These are phyloP conservation scores for Hydrocynus forskahlii DNA, from an alignment of 2,797 vertebrate species.

Conservation along the genomic window DNA sequence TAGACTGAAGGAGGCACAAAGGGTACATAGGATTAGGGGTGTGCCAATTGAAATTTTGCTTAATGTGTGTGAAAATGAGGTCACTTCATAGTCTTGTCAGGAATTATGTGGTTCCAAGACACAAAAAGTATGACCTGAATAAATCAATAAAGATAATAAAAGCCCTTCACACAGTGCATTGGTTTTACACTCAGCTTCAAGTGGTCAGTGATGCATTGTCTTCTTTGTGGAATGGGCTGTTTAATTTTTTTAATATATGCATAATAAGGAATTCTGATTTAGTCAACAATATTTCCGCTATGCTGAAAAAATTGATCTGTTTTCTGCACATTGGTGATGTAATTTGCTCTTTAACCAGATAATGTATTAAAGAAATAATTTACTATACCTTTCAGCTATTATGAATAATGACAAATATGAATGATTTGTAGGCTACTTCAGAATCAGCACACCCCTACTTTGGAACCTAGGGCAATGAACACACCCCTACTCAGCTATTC, in stretches of 20 bases:
- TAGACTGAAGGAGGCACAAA: conserved; percentile 83
- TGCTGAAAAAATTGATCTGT: not conserved
- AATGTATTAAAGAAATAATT: conserved; percentile 14
- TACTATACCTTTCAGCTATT: not conserved
- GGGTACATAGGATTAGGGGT: conserved; percentile 81
- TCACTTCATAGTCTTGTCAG: conserved; percentile 15
- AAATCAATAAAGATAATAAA: conserved; percentile 29
- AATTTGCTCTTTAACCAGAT: not conserved
- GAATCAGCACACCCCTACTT: conserved; percentile 63
- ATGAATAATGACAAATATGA: conserved; percentile 4
- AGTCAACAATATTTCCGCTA: not conserved
- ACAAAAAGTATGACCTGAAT: conserved; percentile 9
- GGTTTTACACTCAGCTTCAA: conserved; percentile 14
- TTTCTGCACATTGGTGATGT: conserved; percentile 12
- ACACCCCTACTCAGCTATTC: conserved; percentile 52
- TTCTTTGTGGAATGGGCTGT: not conserved
- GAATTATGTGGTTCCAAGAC: not conserved
- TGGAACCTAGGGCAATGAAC: conserved; percentile 56
- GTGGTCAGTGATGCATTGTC: conserved; percentile 2
- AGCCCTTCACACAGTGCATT: not conserved
- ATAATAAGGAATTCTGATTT: not conserved
- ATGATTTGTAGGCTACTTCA: conserved; percentile 34
- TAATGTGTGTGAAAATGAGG: conserved; percentile 29
- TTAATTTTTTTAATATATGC: not conserved
- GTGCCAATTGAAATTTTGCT: conserved; percentile 56